phyloP scores from a whole-genome alignment of 2,113 vertebrate species.

The Myotis brandtii region DNA sequence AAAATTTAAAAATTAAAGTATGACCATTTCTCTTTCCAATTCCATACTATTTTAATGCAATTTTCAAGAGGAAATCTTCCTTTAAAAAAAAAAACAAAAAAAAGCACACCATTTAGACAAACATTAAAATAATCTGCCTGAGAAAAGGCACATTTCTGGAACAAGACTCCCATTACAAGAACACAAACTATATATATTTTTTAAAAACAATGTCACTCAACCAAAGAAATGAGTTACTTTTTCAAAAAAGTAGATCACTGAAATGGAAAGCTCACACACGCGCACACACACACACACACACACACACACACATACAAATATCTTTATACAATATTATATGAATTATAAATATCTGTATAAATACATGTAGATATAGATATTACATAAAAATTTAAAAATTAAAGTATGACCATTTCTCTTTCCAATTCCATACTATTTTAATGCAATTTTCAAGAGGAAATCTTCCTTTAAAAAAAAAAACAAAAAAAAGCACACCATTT shows the following conservation, averaged over 20 bases:
- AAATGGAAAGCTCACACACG: slow-evolving; percentile 32
- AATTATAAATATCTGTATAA: background rate
- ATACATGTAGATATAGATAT: background rate
- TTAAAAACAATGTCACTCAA: slow-evolving; percentile 14
- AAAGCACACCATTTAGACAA: too few relatives aligned
- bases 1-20: background rate
- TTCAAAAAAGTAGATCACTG: background rate
- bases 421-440: background rate
- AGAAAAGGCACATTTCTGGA: too few relatives aligned
- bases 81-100: too few relatives aligned
- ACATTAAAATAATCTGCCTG: too few relatives aligned
- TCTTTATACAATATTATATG: background rate
- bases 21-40: background rate
- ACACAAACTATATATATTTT: background rate
- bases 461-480: background rate
- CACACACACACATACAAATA: background rate
- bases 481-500: background rate
- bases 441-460: background rate
- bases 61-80: slow-evolving; percentile 15
- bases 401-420: background rate
- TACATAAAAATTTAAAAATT: background rate
- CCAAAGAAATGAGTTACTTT: slow-evolving; percentile 25
- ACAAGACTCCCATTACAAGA: slow-evolving; percentile 26
- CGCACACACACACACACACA: background rate
- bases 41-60: background rate